Base-by-base conservation (phyloP, 2,113 vertebrate species). In the Cygnus buccinator region DNA sequence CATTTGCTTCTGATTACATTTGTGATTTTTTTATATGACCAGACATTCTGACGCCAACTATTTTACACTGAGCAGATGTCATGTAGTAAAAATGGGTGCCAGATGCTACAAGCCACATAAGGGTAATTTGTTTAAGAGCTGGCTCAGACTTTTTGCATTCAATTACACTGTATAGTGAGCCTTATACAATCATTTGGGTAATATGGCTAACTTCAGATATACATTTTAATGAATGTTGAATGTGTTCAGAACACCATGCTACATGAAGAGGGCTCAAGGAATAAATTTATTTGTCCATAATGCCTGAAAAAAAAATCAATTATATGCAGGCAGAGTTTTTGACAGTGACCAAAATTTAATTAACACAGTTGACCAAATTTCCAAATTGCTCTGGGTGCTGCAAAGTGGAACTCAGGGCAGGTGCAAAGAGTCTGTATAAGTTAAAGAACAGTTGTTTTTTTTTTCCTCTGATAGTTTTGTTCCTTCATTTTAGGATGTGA, bases 31-130 rank as follows among this genome's bases (percentile, higher is more conserved):
- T 97, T 97, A 98, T 98, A 97, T 98, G 97, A 98, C 98, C 98
- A 98, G 98, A 98, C 98, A 98, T 97, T 97, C 97, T 98, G 98
- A 98, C 98, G 98, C 98, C 98, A 97, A 97, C 95, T 98, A 96
- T 98, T 98, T 98, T 98, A 98, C 98, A 98, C 97, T 97, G 96
- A 98, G 98, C 98, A 98, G 98, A 98, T 98, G 98, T 98, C 98
- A 97, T 98, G 97, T 97, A 98, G 97, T 98, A 98, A 98, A 98
- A 97, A 97, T 98, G 97, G 97, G 97, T 98, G 97, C 98, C 98
- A 99, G 98, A 98, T 98, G 97, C 98, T 97, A 96, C 94, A 96
- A 97, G 95, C 97, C 97, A 97, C 98, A 97, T 95, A 97, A 98
- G 97, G 98, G 97, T 98, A 98, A 98, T 98, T 98, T 98, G 98